Base-by-base conservation (phyloP, 2,113 vertebrate species). In the Steatornis caripensis region DNA sequence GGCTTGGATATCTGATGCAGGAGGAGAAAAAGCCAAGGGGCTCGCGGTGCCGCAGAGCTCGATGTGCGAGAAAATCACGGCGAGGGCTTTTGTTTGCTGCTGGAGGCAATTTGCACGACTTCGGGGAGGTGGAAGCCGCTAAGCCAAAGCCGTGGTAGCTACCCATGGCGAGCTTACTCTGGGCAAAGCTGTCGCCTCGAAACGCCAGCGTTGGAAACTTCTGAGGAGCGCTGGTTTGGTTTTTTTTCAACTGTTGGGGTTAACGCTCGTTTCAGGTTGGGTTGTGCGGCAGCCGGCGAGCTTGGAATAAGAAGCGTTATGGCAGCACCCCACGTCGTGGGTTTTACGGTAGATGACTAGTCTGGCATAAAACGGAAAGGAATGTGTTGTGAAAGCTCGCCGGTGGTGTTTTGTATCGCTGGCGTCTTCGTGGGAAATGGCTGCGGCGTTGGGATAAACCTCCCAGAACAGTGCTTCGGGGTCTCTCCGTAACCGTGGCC, bases 321-420 rank as follows among this genome's bases (percentile, higher is more conserved):
- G 32, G 93, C 84, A 64, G 78, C 76, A 91, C 93, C 58, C 23
- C 11, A 11, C 1, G 1, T 39, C 2, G 7, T 41, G 89, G 54
- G 43, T 66, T 92, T 79, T 39, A 7, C 0, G 21, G 61, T 5
- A 36, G 79, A 1, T 14, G 58, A 36, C 11, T 5, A 3, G 29
- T 9, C 16, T 22, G 51, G 12, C 27, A 45, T 58, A 27, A 58
- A 60, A 46, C 15, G 55, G 55, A 7, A 41, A 48, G 87, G 70
- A 30, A 6, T 9, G 3, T 5, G 0, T 7, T 2, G 54, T 20
- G 6, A 10, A 16, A 69, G 58, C 68, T 19, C 24, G 0, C 2
- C 2, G 0, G 43, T 4, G 58, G 4, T 18, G 1, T 34, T 68
- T 36, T 3, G 1, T 10, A n/a, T n/a, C n/a, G n/a, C n/a, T n/a